Percentiles rank a stretch among this genome's conserved stretches.
Conservation (phyloP, 2,113 vertebrate genomes). For the Cathartes aura region DNA sequence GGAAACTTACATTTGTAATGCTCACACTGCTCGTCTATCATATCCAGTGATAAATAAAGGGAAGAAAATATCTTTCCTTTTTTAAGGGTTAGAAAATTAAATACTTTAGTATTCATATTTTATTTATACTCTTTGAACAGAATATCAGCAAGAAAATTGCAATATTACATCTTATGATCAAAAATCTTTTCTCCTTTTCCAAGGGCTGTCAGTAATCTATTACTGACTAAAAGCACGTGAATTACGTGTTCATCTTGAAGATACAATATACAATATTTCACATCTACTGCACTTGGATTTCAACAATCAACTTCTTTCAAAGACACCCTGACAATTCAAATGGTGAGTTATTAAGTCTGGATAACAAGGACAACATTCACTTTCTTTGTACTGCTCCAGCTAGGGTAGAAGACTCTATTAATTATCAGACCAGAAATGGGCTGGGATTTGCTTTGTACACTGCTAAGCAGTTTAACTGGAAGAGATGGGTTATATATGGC, state of each 20-base stretch:
- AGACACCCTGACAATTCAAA: conserved; percentile 24
- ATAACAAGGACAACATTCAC: background rate
- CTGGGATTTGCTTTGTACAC: conserved; percentile 58
- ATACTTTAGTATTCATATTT: background rate
- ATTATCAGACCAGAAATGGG: conserved; percentile 55
- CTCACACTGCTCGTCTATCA: background rate
- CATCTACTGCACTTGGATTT: background rate
- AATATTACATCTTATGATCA: rapidly evolving
- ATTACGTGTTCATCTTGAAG: background rate
- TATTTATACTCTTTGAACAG: background rate
- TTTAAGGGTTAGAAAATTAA: background rate
- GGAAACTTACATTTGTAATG: background rate
- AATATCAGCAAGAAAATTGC: background rate
- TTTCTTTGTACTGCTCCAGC: background rate
- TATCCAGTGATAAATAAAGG: background rate
- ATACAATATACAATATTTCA: background rate
- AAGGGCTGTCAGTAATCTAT: background rate
- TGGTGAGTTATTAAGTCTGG: conserved; percentile 7
- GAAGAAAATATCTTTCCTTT: background rate
- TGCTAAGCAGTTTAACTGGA: conserved; percentile 59
- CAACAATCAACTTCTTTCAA: background rate
- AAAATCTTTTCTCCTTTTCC: background rate
- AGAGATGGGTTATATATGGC: conserved; percentile 63
- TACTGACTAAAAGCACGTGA: background rate
- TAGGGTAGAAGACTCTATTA: conserved; percentile 39